A percentile compares a stretch with the other conserved stretches of the same genome.
These are phyloP conservation scores for Saccostrea glomerata DNA, from an alignment of 1,140 invertebrate genomes.

Conservation along the genomic window DNA sequence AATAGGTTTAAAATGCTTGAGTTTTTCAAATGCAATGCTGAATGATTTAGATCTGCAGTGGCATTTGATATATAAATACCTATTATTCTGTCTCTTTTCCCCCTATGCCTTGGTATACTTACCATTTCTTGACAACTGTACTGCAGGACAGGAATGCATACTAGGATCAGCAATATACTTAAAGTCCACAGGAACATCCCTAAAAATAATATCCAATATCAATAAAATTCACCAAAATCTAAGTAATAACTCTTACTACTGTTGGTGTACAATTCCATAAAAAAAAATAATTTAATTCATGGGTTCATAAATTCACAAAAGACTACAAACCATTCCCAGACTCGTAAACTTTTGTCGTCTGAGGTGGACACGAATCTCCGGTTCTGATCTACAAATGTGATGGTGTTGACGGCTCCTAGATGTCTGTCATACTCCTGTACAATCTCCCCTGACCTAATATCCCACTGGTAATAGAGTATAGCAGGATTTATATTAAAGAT, in stretches of 20 bases:
- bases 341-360: constrained; percentile 98
- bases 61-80: not conserved
- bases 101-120: constrained; percentile 45
- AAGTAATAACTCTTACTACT: too few species aligned
- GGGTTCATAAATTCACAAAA: not conserved
- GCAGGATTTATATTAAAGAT: too few species aligned
- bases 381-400: constrained; percentile 99
- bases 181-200: constrained; percentile 99
- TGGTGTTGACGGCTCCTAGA: constrained; percentile 98
- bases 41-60: too few species aligned
- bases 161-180: constrained; percentile 99
- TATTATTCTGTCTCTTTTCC: not conserved
- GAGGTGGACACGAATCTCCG: constrained; percentile 98
- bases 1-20: too few species aligned
- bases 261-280: too few species aligned
- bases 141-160: constrained; percentile 99
- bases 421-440: constrained; percentile 98
- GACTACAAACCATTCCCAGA: constrained; percentile 97
- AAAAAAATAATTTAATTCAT: too few species aligned
- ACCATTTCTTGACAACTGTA: constrained; percentile 95
- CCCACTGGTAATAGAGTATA: constrained; percentile 87
- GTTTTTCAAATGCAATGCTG: too few species aligned
- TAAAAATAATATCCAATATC: constrained; percentile 72
- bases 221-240: too few species aligned
- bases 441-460: constrained; percentile 94